Evolutionary conservation across 1,140 invertebrate species (phyloP).

Genomic region (Polypedilum vanderplanki): DNA sequence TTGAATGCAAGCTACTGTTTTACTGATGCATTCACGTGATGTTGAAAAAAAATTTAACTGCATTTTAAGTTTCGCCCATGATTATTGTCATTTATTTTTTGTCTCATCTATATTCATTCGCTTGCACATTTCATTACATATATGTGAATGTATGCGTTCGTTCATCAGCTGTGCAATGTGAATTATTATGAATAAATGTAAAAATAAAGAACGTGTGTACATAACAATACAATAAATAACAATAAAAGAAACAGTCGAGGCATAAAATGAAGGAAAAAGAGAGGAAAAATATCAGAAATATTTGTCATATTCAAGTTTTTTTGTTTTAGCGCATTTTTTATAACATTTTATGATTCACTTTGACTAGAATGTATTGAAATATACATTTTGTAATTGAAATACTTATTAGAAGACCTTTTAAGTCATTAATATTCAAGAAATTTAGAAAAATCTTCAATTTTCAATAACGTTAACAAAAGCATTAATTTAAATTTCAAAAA

Average conservation of each 20-base stretch:
- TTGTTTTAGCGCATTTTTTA: too few species aligned
- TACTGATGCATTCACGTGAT: not conserved
- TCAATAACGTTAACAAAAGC: too few species aligned
- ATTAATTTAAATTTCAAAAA: too few species aligned
- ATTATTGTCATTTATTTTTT: not conserved
- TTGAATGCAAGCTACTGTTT: not conserved
- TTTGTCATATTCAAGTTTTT: too few species aligned
- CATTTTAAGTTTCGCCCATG: not conserved
- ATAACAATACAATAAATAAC: not conserved
- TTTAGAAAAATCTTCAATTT: too few species aligned
- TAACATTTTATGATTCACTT: too few species aligned
- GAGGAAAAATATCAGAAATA: too few species aligned
- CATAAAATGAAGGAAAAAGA: not conserved
- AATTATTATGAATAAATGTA: conserved; percentile 3
- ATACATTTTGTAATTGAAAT: too few species aligned
- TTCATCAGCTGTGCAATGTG: conserved; percentile 10
- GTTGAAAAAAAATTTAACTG: not conserved
- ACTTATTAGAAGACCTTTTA: too few species aligned
- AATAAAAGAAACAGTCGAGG: not conserved
- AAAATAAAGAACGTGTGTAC: not conserved
- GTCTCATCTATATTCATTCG: not conserved
- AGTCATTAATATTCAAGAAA: too few species aligned
- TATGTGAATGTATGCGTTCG: not conserved
- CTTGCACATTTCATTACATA: not conserved
- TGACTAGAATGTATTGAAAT: too few species aligned